A percentile compares a stretch with the other conserved stretches of the same genome.
Conservation (phyloP, 2,113 vertebrate species). For the Aegotheles bennettii region DNA sequence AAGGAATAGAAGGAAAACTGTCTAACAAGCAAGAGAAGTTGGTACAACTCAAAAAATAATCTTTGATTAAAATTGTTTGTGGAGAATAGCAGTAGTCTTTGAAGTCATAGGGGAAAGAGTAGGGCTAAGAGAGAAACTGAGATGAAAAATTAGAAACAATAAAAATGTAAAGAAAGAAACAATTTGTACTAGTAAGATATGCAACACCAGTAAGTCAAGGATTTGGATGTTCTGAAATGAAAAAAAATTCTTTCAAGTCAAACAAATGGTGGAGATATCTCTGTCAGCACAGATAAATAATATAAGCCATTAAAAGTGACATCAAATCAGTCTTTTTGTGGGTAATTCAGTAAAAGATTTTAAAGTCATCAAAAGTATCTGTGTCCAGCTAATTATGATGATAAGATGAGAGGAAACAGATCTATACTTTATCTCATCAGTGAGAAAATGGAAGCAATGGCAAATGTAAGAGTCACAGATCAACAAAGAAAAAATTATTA, state of each 20-base stretch:
- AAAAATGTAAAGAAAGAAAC: not conserved
- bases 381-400: not conserved
- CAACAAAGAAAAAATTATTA: not conserved
- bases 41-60: not conserved
- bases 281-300: not conserved
- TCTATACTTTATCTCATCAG: not conserved
- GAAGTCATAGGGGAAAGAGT: not conserved
- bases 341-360: not conserved
- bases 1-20: not conserved
- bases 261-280: not conserved
- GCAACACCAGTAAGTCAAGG: not conserved
- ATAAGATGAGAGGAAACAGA: not conserved
- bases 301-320: not conserved
- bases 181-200: not conserved
- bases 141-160: not conserved
- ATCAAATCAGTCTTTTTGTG: not conserved
- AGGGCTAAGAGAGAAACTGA: not conserved
- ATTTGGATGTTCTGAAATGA: not conserved
- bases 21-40: not conserved
- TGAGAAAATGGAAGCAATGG: not conserved
- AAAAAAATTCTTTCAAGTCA: not conserved
- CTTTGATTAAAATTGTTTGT: not conserved
- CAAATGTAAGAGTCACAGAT: not conserved
- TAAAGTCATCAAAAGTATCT: not conserved
- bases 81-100: not conserved